Evolutionary conservation across 1,140 invertebrate species (phyloP).

Genomic region (Tetraneura akinire): DNA sequence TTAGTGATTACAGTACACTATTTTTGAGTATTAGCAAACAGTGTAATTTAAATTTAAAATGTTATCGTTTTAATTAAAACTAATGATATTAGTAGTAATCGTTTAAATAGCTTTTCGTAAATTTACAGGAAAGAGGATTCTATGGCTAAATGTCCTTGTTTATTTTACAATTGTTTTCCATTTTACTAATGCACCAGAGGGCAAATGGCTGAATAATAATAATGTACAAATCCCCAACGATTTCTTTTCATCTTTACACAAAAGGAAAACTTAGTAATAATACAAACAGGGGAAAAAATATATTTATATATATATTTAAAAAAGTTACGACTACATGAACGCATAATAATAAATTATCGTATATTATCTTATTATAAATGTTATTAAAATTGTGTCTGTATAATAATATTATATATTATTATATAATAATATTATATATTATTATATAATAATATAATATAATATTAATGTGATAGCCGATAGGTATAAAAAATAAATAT

Average conservation of each 20-base stretch:
- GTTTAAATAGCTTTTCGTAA: slow-evolving; percentile 6
- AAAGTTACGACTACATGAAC: not conserved
- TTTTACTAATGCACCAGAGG: slow-evolving; percentile 37
- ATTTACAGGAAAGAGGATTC: slow-evolving; percentile 26
- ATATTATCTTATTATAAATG: too few relatives aligned
- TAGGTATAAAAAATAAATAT: too few relatives aligned
- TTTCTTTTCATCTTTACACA: slow-evolving; percentile 44
- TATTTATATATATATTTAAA: slow-evolving; percentile 1
- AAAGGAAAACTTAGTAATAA: slow-evolving; percentile 48
- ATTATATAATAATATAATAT: too few relatives aligned
- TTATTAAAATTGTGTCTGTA: too few relatives aligned
- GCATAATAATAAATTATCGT: not conserved
- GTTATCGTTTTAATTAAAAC: not conserved
- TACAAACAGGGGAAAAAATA: slow-evolving; percentile 26
- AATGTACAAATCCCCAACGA: slow-evolving; percentile 42
- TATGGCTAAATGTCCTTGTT: not conserved
- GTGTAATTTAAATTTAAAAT: too few relatives aligned
- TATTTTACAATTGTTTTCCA: slow-evolving; percentile 44
- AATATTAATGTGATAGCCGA: too few relatives aligned
- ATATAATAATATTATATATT: too few relatives aligned
- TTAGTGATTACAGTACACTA: too few relatives aligned
- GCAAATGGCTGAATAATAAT: slow-evolving; percentile 38
- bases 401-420: too few relatives aligned
- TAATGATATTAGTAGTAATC: slow-evolving; percentile 10
- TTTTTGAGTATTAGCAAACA: too few relatives aligned